Evolutionary conservation across 2,888 invertebrate genomes (phyloP).

Genomic region (Cerceris ruficornis): DNA sequence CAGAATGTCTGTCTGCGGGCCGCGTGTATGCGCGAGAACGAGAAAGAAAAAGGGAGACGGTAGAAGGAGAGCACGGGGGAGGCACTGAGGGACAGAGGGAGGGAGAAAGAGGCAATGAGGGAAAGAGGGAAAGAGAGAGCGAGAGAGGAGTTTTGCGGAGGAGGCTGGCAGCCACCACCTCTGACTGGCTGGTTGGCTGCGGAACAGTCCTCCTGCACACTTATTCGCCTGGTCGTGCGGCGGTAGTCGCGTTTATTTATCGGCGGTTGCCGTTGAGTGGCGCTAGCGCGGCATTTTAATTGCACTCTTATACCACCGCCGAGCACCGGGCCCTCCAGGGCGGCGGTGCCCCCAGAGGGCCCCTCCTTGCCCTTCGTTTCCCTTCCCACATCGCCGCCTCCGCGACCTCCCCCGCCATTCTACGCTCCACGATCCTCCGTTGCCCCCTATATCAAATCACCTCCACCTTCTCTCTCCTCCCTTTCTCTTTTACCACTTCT

Average conservation of each 20-base stretch:
- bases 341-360: conserved; percentile 49
- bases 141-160: conserved; percentile 47
- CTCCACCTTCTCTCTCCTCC: conserved; percentile 61
- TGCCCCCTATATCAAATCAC: conserved; percentile 73
- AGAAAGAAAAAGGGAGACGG: conserved; percentile 17
- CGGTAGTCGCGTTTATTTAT: conserved; percentile 80
- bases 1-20: conserved; percentile 64
- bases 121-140: conserved; percentile 10
- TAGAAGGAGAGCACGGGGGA: not conserved
- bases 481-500: conserved; percentile 5
- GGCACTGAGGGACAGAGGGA: conserved; percentile 12
- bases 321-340: conserved; percentile 58
- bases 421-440: conserved; percentile 33
- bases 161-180: conserved; percentile 63
- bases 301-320: conserved; percentile 79
- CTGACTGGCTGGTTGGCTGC: conserved; percentile 63
- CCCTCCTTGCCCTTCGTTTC: conserved; percentile 15
- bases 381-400: conserved; percentile 20
- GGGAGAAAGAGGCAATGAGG: conserved; percentile 10
- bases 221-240: conserved; percentile 72
- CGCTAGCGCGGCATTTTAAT: conserved; percentile 82
- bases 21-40: conserved; percentile 13
- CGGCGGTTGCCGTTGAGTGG: conserved; percentile 81
- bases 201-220: conserved; percentile 72
- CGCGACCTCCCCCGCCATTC: conserved; percentile 40